Evolutionary conservation across 1,140 invertebrate species (phyloP), one percentile per base, ranked within the genome.

Genomic region (Zaprionus ornatus): DNA sequence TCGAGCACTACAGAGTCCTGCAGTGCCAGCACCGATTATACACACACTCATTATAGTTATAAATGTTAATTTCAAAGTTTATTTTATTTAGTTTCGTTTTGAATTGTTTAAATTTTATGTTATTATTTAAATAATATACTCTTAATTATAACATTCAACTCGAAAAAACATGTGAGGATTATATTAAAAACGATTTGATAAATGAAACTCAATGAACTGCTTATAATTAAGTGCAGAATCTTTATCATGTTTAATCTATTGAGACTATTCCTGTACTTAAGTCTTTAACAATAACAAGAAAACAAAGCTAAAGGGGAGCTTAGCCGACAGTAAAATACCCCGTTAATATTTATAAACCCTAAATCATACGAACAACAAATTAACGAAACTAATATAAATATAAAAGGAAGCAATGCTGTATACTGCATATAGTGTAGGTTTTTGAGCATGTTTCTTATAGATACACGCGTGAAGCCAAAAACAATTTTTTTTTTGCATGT

Each of bases 11-110:
- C 95, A 95, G 12, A 98, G 92, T 1, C 97, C 97, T 0, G 96
- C 95, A 1, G 96, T 96, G 4, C 97, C 97, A 7, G 96, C 96
- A 13, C 97, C 97, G 68, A 98, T 94, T 9, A 97, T 94, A 50
- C 86, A 92, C 35, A 92, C 60, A 50, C 60, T 86, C 75, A 82
- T 85, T 55, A 48, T 76, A 57, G 13, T 15, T 29, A 15, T 4
- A 15, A 29, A 29, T 23, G 5, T 21, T 17, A 17, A 25, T 60
- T 25, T 19, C 4, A 48, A 19, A 7, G 1, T 45, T 45, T 17
- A 10, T 7, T 21, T 12, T 12, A 21, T 19, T 21, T 21, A 21
- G 12, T 13, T 40, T 40, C 4, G 12, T 40, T 12, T 48, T 2
- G 12, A 12, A 4, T 50, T 50, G 1, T 23, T 50, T 50, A 13